Percentiles rank a stretch among this genome's conserved stretches.
Conservation (phyloP, 2,888 invertebrate species). For the Portevinia maculata region DNA sequence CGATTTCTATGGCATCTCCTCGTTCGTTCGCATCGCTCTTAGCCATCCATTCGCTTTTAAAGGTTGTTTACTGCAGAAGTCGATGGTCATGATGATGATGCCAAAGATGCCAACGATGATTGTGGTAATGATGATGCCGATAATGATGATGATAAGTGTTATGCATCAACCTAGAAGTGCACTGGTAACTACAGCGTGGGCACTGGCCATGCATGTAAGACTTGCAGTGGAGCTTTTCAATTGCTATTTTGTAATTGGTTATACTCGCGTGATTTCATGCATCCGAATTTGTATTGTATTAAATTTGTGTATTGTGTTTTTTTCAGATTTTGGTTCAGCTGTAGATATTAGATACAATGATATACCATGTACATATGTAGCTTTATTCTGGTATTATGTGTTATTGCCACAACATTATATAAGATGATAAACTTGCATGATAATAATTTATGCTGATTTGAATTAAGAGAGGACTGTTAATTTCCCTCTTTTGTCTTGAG, state of each 20-base stretch:
- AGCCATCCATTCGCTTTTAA: conserved; percentile 56
- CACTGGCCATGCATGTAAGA: conserved; percentile 28
- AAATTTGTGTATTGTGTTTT: conserved; percentile 8
- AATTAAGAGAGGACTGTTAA: conserved; percentile 40
- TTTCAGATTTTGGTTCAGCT: conserved; percentile 18
- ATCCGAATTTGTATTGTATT: conserved; percentile 33
- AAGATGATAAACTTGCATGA: conserved; percentile 22
- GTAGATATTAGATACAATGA: not conserved
- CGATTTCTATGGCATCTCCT: conserved; percentile 71
- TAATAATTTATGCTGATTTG: conserved; percentile 51
- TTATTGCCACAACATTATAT: conserved; percentile 18
- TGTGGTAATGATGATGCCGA: conserved; percentile 27
- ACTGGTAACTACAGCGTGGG: conserved; percentile 51
- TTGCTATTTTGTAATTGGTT: conserved; percentile 71
- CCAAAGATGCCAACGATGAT: conserved; percentile 16
- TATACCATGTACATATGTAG: not conserved
- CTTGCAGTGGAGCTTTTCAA: conserved; percentile 40
- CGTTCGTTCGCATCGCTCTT: conserved; percentile 9
- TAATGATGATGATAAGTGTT: conserved; percentile 60
- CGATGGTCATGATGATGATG: conserved; percentile 17
- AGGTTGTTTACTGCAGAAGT: conserved; percentile 62
- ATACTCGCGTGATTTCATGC: conserved; percentile 55
- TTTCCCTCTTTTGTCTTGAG: conserved; percentile 1
- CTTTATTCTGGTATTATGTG: conserved; percentile 23
- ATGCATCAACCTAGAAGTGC: conserved; percentile 71